phyloP scores from a whole-genome alignment of 2,888 invertebrate species.

The Apamea anceps region DNA sequence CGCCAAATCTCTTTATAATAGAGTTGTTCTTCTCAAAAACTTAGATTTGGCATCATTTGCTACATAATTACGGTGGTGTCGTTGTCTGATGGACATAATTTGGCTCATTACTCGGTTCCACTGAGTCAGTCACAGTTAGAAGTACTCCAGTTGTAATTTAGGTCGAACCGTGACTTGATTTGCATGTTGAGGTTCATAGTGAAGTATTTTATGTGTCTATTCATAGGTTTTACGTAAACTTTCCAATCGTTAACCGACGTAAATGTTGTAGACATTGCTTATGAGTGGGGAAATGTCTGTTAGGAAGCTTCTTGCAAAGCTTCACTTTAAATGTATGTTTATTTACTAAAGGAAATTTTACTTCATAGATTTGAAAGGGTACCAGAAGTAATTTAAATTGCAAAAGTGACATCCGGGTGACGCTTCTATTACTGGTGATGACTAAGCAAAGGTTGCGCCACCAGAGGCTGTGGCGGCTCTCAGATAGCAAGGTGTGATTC shows the following conservation, averaged over 20 bases:
- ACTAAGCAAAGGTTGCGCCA: slow-evolving; percentile 79
- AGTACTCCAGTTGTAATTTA: slow-evolving; percentile 82
- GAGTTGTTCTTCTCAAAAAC: slow-evolving; percentile 79
- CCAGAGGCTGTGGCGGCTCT: slow-evolving; percentile 70
- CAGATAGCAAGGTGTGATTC: slow-evolving; percentile 84
- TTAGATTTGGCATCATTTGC: slow-evolving; percentile 80
- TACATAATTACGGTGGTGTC: slow-evolving; percentile 81
- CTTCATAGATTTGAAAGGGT: slow-evolving; percentile 43
- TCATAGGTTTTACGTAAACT: slow-evolving; percentile 80
- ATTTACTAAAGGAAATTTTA: slow-evolving; percentile 5
- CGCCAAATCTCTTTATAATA: slow-evolving; percentile 88
- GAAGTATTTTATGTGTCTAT: slow-evolving; percentile 81
- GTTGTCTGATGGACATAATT: slow-evolving; percentile 83
- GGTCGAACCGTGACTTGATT: slow-evolving; percentile 88
- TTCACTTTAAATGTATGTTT: slow-evolving; percentile 7
- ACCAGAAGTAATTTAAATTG: slow-evolving; percentile 76
- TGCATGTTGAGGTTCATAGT: slow-evolving; percentile 81
- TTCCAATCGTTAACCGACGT: slow-evolving; percentile 68
- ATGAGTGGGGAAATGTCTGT: slow-evolving; percentile 32
- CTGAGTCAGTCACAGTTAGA: slow-evolving; percentile 78
- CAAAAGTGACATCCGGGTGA: slow-evolving; percentile 74
- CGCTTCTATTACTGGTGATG: slow-evolving; percentile 80
- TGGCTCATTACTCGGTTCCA: slow-evolving; percentile 78
- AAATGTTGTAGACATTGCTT: slow-evolving; percentile 72
- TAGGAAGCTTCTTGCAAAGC: slow-evolving; percentile 15